These are phyloP conservation scores for Lepidochrysops patricia DNA, from an alignment of 2,888 invertebrate genomes.

Conservation along the genomic window DNA sequence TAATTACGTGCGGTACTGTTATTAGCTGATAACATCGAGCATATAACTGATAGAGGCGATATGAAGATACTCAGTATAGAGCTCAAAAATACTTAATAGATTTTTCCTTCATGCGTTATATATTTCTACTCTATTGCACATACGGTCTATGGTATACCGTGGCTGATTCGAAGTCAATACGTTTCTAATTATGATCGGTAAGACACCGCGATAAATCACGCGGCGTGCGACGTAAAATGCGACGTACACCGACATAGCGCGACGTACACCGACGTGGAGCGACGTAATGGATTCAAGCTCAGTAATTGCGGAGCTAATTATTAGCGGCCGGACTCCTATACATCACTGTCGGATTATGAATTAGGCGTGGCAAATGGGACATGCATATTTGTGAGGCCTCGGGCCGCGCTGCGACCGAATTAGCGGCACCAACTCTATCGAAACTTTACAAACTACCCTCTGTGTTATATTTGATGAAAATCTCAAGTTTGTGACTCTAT, in stretches of 20 bases:
- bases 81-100: too few species aligned
- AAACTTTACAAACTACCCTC: slow-evolving; percentile 22
- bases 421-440: slow-evolving; percentile 44
- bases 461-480: slow-evolving; percentile 27
- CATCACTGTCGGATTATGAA: slow-evolving; percentile 73
- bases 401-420: slow-evolving; percentile 34
- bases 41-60: too few species aligned
- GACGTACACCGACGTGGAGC: slow-evolving; percentile 53
- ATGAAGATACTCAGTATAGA: too few species aligned
- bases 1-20: slow-evolving; percentile 61
- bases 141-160: too few species aligned
- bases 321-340: slow-evolving; percentile 61
- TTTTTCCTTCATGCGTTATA: too few species aligned
- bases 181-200: slow-evolving; percentile 53
- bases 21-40: slow-evolving; percentile 65
- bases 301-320: slow-evolving; percentile 72
- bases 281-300: slow-evolving; percentile 66
- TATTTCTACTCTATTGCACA: too few species aligned
- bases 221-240: too few species aligned
- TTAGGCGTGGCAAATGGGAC: slow-evolving; percentile 68
- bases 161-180: slow-evolving; percentile 27
- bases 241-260: slow-evolving; percentile 54
- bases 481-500: slow-evolving; percentile 22
- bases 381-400: slow-evolving; percentile 61
- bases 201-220: slow-evolving; percentile 65